Evolutionary conservation across 2,797 vertebrate genomes (phyloP).

Genomic region (Parambassis ranga): DNA sequence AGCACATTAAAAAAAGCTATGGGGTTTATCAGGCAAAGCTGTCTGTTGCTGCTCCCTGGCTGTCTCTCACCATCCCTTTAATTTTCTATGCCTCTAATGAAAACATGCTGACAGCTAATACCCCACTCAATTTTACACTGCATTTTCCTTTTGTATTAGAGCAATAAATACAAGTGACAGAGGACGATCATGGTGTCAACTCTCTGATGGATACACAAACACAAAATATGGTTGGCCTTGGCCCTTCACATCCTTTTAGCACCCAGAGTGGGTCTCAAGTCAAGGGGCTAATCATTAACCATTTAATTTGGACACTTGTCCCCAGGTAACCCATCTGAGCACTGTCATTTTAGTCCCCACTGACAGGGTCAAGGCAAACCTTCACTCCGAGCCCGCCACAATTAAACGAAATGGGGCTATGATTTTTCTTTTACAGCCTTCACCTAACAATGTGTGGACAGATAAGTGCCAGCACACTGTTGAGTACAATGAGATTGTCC

Average conservation of each 20-base stretch:
- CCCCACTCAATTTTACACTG: constrained; percentile 58
- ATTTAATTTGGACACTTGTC: constrained; percentile 63
- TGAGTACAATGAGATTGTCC: background rate
- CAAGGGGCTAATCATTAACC: constrained; percentile 70
- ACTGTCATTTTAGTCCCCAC: constrained; percentile 43
- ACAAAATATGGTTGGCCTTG: constrained; percentile 50
- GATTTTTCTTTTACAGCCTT: background rate
- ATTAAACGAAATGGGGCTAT: constrained; percentile 5
- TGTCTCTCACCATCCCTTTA: constrained; percentile 63
- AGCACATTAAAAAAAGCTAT: constrained; percentile 36
- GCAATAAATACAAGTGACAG: constrained; percentile 66
- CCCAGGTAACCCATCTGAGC: constrained; percentile 42
- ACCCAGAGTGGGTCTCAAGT: constrained; percentile 40
- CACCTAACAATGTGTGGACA: background rate
- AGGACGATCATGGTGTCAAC: constrained; percentile 45
- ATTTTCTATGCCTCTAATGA: constrained; percentile 71
- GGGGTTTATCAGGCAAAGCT: constrained; percentile 57
- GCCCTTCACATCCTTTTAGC: constrained; percentile 51
- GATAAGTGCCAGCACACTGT: background rate
- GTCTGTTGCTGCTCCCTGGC: constrained; percentile 50
- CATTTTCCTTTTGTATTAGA: constrained; percentile 48
- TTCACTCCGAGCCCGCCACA: background rate
- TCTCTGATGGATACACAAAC: constrained; percentile 22
- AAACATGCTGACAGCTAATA: constrained; percentile 76
- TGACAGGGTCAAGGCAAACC: constrained; percentile 44